These are phyloP conservation scores for Centropus bengalensis DNA, from an alignment of 2,113 vertebrate species.

Conservation along the genomic window DNA sequence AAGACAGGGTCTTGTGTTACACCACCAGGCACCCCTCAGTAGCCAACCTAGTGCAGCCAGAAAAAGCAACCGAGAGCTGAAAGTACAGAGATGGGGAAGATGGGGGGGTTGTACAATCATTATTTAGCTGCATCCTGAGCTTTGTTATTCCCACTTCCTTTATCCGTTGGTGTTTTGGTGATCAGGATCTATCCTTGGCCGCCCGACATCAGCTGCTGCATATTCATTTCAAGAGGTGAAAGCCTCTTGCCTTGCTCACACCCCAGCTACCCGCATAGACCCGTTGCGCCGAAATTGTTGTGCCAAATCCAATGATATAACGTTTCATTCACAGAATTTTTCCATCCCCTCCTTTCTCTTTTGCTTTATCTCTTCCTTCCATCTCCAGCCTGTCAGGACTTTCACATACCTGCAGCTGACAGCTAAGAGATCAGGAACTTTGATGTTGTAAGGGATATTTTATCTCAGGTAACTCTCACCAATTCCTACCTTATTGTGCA, in stretches of 20 bases:
- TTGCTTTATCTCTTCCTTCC: constrained; percentile 78
- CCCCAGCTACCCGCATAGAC: constrained; percentile 32
- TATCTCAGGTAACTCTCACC: constrained; percentile 85
- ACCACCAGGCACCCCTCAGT: not conserved
- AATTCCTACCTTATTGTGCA: constrained; percentile 80
- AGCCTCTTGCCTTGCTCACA: constrained; percentile 31
- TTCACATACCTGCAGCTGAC: constrained; percentile 79
- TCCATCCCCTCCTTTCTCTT: constrained; percentile 20
- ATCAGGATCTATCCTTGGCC: not conserved
- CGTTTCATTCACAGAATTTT: constrained; percentile 48
- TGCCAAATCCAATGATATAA: constrained; percentile 37
- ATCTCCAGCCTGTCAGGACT: constrained; percentile 80
- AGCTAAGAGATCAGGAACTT: constrained; percentile 79
- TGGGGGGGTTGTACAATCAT: rapidly evolving
- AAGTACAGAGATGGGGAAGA: not conserved
- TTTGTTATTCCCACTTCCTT: not conserved
- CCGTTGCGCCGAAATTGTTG: constrained; percentile 40
- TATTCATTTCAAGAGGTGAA: not conserved
- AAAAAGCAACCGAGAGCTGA: not conserved
- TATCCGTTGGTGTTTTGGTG: not conserved
- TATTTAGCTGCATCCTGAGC: not conserved
- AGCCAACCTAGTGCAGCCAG: not conserved
- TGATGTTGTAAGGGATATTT: constrained; percentile 88
- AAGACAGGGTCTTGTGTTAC: not conserved
- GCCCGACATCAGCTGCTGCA: not conserved